A percentile compares a stretch with the other conserved stretches of the same genome.
phyloP scores from a whole-genome alignment of 2,888 invertebrate species.

The Heteromyza rotundicornis region DNA sequence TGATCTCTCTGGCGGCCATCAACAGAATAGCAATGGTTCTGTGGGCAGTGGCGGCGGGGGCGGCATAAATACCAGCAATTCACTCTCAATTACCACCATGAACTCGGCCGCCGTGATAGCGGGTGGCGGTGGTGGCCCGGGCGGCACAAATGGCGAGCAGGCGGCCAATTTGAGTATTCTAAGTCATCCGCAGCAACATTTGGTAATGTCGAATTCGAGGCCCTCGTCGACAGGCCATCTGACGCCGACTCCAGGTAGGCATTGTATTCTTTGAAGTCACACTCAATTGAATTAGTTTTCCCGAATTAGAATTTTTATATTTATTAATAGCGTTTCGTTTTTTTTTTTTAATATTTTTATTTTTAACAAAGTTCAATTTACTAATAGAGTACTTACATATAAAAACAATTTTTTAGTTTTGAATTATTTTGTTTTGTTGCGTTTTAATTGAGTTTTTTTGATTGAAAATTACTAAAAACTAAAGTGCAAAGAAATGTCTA shows the following conservation, averaged over 20 bases:
- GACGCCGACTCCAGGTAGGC: slow-evolving; percentile 67
- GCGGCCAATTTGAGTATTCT: slow-evolving; percentile 65
- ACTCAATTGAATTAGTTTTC: slow-evolving; percentile 18
- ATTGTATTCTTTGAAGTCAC: not conserved
- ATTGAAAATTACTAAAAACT: slow-evolving; percentile 6
- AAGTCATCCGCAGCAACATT: slow-evolving; percentile 65
- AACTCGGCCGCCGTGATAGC: slow-evolving; percentile 48
- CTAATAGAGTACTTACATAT: too few relatives aligned
- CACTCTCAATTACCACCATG: slow-evolving; percentile 52
- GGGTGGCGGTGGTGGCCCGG: slow-evolving; percentile 44
- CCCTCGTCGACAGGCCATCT: slow-evolving; percentile 68
- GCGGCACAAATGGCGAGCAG: slow-evolving; percentile 48
- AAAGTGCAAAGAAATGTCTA: not conserved
- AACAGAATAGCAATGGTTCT: slow-evolving; percentile 53
- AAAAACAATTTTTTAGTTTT: not conserved
- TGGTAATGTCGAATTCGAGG: slow-evolving; percentile 64
- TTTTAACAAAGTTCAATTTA: slow-evolving; percentile 1
- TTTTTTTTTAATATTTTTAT: slow-evolving; percentile 1
- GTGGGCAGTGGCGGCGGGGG: slow-evolving; percentile 41
- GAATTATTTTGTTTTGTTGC: slow-evolving; percentile 20
- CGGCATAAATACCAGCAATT: slow-evolving; percentile 37
- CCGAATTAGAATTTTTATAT: not conserved
- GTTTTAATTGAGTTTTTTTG: slow-evolving; percentile 14
- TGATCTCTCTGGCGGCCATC: slow-evolving; percentile 68
- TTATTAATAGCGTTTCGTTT: too few relatives aligned